Conservation (phyloP, 2,888 invertebrate genomes). For the Calameuta idolon region DNA sequence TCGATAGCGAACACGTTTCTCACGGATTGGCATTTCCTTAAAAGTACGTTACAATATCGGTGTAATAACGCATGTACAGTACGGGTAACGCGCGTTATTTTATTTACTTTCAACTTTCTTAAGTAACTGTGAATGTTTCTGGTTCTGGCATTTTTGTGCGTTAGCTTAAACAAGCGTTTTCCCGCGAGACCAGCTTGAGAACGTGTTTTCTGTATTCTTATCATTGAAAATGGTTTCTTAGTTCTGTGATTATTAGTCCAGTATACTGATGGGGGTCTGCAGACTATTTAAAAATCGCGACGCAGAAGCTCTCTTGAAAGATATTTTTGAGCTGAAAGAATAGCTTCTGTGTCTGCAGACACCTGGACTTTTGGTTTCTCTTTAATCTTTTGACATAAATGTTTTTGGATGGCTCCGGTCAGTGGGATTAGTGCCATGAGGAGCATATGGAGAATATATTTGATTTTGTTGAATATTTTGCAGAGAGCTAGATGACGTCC, state of each 20-base stretch:
- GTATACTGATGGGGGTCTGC: background rate
- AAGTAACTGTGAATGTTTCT: conserved; percentile 30
- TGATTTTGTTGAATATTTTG: conserved; percentile 1
- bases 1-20: background rate
- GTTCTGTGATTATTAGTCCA: background rate
- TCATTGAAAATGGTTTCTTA: conserved; percentile 11
- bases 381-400: background rate
- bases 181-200: conserved; percentile 19
- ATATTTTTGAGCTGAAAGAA: background rate
- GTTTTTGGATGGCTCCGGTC: background rate
- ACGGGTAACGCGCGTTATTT: conserved; percentile 9
- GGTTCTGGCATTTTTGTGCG: conserved; percentile 23
- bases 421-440: background rate
- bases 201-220: conserved; percentile 14
- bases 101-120: background rate
- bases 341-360: background rate
- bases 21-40: conserved; percentile 1
- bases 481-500: conserved; percentile 4
- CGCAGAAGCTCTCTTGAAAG: background rate
- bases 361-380: background rate
- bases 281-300: background rate
- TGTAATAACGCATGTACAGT: conserved; percentile 20
- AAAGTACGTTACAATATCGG: conserved; percentile 1
- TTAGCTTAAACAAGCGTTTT: conserved; percentile 22
- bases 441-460: background rate